Evolutionary conservation across 2,113 vertebrate species (phyloP).

Genomic region (Lipophrys pholis): DNA sequence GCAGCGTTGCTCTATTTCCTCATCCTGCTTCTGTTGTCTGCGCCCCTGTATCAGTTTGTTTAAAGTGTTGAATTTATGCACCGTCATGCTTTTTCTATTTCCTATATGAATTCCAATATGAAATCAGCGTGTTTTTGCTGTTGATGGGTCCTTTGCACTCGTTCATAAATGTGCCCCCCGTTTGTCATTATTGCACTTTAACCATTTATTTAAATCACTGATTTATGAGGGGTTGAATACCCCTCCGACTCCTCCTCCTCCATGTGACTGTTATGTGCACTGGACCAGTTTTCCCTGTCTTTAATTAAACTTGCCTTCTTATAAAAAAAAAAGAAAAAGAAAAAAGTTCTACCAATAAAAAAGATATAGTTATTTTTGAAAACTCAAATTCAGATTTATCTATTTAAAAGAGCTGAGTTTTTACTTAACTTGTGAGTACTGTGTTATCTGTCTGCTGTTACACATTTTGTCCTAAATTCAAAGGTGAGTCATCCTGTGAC

Average conservation of each 20-base stretch:
- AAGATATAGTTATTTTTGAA: conserved; percentile 71
- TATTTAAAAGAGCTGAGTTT: conserved; percentile 51
- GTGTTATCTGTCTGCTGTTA: conserved; percentile 50
- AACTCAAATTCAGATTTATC: conserved; percentile 49
- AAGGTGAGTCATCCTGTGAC: background rate
- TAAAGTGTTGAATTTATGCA: conserved; percentile 2
- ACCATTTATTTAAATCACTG: conserved; percentile 49
- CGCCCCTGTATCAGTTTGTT: background rate
- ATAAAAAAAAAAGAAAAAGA: conserved; percentile 33
- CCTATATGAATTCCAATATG: background rate
- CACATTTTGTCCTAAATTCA: conserved; percentile 18
- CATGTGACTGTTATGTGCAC: conserved; percentile 71
- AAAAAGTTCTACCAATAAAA: conserved; percentile 5
- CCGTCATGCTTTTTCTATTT: conserved; percentile 24
- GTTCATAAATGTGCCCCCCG: background rate
- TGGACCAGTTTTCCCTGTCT: conserved; percentile 68
- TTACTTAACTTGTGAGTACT: conserved; percentile 57
- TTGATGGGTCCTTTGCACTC: conserved; percentile 14
- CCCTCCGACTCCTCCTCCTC: background rate
- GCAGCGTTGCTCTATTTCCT: background rate
- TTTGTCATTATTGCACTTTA: conserved; percentile 71
- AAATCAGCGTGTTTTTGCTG: conserved; percentile 8
- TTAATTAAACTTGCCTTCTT: conserved; percentile 74
- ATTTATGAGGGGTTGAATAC: conserved; percentile 39
- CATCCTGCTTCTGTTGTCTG: conserved; percentile 8